phyloP scores from a whole-genome alignment of 2,113 vertebrate species.

The Sphyrna mokarran region DNA sequence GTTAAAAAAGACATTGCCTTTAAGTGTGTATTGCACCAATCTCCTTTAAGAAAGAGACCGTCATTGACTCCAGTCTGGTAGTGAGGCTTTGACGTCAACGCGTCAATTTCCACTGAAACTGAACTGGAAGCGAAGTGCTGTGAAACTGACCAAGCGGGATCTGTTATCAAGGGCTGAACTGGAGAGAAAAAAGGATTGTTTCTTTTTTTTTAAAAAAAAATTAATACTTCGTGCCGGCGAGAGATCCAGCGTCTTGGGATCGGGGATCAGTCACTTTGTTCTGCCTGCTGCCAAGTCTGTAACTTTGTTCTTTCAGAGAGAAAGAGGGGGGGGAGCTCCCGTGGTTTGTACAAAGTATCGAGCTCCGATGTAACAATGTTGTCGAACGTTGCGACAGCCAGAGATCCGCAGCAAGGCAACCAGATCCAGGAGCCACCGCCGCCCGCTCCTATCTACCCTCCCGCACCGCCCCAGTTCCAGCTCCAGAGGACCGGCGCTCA shows the following conservation, averaged over 20 bases:
- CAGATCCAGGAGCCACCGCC: conserved; percentile 49
- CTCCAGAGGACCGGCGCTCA: conserved; percentile 68
- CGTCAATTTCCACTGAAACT: conserved; percentile 32
- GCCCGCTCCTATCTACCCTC: conserved; percentile 47
- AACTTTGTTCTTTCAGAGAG: background rate
- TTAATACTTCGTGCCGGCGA: background rate
- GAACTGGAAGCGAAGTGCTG: background rate
- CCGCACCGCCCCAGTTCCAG: conserved; percentile 47
- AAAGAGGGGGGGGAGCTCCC: background rate
- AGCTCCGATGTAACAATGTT: conserved; percentile 8
- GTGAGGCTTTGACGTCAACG: conserved; percentile 9
- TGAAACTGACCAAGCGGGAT: conserved; percentile 25
- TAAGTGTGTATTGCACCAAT: background rate
- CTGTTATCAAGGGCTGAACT: background rate
- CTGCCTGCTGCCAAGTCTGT: background rate
- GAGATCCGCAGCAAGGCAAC: background rate
- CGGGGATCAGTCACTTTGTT: background rate
- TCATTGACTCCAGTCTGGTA: background rate
- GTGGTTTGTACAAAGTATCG: background rate
- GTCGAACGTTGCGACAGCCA: background rate
- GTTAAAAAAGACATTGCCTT: background rate
- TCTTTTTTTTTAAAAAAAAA: background rate
- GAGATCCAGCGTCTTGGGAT: background rate
- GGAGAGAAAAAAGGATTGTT: background rate
- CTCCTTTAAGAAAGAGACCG: background rate